A percentile compares a stretch with the other conserved stretches of the same genome.
These are phyloP conservation scores for Fissipunctia ypsillon DNA, from an alignment of 2,888 invertebrate species.

Conservation along the genomic window DNA sequence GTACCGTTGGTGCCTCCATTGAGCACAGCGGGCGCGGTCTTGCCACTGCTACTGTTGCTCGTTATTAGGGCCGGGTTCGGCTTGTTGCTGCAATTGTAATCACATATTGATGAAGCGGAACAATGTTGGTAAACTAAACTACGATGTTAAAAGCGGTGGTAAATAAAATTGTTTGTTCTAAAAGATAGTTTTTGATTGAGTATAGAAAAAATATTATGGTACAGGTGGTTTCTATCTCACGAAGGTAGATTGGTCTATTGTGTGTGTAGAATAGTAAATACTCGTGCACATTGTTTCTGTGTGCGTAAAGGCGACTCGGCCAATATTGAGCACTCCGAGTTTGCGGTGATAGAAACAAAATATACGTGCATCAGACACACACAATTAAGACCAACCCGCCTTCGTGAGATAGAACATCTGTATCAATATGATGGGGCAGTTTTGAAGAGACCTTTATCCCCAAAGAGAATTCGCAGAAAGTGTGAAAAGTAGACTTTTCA, in stretches of 20 bases:
- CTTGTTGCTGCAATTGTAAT: slow-evolving; percentile 93
- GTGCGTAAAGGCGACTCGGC: neutral
- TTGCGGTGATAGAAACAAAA: neutral
- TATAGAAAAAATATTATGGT: neutral
- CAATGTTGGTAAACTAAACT: neutral
- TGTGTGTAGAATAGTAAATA: neutral
- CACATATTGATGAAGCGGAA: slow-evolving; percentile 29
- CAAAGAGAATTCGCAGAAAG: no score
- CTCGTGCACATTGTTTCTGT: neutral
- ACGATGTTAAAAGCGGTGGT: slow-evolving; percentile 27
- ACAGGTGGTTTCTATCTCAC: neutral
- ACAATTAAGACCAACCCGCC: neutral
- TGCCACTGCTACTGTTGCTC: slow-evolving; percentile 89
- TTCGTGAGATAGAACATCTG: neutral
- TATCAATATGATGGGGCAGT: slow-evolving; percentile 6
- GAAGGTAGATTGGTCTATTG: neutral
- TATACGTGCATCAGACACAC: neutral
- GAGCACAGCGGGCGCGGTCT: slow-evolving; percentile 91
- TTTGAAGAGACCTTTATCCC: neutral
- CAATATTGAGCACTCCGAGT: neutral
- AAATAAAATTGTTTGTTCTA: neutral
- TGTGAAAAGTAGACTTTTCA: no score
- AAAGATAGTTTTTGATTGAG: neutral
- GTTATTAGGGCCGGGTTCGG: slow-evolving; percentile 95
- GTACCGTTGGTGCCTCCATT: slow-evolving; percentile 95